Evolutionary conservation across 1,140 invertebrate genomes (phyloP).

Genomic region (Nixonia krombeini): DNA sequence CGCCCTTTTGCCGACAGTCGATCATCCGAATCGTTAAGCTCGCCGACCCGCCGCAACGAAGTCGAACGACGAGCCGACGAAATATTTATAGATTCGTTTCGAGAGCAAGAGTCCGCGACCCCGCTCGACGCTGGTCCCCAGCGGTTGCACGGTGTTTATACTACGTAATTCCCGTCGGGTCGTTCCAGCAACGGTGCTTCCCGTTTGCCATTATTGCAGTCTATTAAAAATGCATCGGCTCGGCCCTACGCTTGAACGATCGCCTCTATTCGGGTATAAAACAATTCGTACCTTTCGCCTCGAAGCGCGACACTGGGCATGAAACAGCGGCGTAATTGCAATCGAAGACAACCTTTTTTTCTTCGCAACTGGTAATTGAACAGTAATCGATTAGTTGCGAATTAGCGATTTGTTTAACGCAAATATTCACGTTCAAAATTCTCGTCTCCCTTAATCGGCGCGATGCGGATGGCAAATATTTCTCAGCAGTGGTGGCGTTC

Average conservation of each 20-base stretch:
- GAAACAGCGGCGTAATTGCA: no score
- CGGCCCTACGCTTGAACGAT: constrained; percentile 34
- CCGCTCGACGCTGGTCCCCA: constrained; percentile 42
- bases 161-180: constrained; percentile 47
- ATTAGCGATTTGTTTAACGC: no score
- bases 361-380: no score
- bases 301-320: no score
- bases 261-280: constrained; percentile 5
- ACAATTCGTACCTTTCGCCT: not conserved
- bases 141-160: constrained; percentile 66
- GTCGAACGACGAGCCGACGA: constrained; percentile 68
- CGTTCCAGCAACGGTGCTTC: constrained; percentile 9
- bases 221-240: constrained; percentile 44
- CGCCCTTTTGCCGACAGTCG: no score
- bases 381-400: no score
- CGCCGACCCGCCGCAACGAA: constrained; percentile 58
- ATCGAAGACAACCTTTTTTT: no score
- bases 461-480: no score
- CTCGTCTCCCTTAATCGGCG: no score
- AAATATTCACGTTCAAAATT: no score
- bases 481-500: no score
- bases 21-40: constrained; percentile 23
- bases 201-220: constrained; percentile 19
- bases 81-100: constrained; percentile 69
- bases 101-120: constrained; percentile 16